phyloP scores from a whole-genome alignment of 2,113 vertebrate species.

The Chiloscyllium plagiosum region DNA sequence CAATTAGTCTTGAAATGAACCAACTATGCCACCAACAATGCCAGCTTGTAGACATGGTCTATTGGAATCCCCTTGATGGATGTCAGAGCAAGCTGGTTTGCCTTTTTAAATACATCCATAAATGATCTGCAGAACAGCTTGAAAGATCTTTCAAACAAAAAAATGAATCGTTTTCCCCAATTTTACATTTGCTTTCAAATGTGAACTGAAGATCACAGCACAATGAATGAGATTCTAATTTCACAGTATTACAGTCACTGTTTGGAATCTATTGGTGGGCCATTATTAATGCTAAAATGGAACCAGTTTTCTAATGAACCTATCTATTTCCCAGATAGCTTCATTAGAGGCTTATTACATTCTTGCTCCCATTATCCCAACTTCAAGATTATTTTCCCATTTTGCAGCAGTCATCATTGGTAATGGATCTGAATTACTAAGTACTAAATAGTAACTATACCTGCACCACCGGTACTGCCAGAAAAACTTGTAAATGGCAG shows the following conservation, averaged over 20 bases:
- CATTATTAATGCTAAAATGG: neutral
- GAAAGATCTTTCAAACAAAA: neutral
- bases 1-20: slow-evolving; percentile 26
- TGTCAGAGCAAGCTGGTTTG: neutral
- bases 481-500: neutral
- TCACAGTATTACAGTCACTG: neutral
- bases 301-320: neutral
- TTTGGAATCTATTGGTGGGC: neutral
- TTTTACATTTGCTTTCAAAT: neutral
- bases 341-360: neutral
- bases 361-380: neutral
- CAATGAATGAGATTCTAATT: slow-evolving; percentile 7
- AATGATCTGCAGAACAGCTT: neutral
- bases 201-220: neutral
- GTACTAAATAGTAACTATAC: neutral
- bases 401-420: neutral
- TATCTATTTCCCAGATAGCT: neutral
- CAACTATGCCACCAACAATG: slow-evolving; percentile 9
- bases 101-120: neutral
- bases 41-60: neutral
- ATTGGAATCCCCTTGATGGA: slow-evolving; percentile 18
- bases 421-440: neutral
- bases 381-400: slow-evolving; percentile 7
- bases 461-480: neutral
- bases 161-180: neutral